Evolutionary conservation across 2,888 invertebrate genomes (phyloP).

Genomic region (Oscheius myriophilus): DNA sequence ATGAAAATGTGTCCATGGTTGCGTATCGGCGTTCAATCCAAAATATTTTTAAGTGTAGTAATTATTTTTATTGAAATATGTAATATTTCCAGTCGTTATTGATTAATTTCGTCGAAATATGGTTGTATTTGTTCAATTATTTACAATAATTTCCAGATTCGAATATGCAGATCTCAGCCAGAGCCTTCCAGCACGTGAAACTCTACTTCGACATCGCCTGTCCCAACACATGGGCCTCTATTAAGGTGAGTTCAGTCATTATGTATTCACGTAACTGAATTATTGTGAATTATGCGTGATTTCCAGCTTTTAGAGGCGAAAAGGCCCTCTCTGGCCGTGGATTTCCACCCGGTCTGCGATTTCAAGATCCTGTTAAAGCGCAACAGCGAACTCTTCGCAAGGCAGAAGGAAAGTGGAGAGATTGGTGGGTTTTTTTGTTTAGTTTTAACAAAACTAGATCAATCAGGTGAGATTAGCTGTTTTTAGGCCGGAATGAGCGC

Average conservation of each 20-base stretch:
- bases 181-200: neutral
- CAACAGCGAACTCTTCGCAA: neutral
- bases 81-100: too few relatives aligned
- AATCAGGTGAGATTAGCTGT: neutral
- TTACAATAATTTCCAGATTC: too few relatives aligned
- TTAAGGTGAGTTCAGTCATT: slow-evolving; percentile 16
- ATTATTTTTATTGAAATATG: too few relatives aligned
- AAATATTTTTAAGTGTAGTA: too few relatives aligned
- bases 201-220: slow-evolving; percentile 19
- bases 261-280: neutral
- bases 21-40: too few relatives aligned
- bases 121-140: too few relatives aligned
- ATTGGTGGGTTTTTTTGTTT: neutral
- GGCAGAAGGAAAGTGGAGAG: neutral
- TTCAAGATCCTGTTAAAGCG: neutral
- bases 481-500: neutral
- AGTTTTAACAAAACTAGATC: neutral
- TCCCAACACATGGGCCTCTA: slow-evolving; percentile 17
- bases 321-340: neutral
- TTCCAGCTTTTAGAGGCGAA: slow-evolving; percentile 12
- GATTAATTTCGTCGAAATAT: too few relatives aligned
- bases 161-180: too few relatives aligned
- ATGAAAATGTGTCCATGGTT: too few relatives aligned
- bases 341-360: slow-evolving; percentile 18
- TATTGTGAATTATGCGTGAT: neutral